These are phyloP conservation scores for Polypedilum vanderplanki DNA, from an alignment of 1,140 invertebrate genomes.

Conservation along the genomic window DNA sequence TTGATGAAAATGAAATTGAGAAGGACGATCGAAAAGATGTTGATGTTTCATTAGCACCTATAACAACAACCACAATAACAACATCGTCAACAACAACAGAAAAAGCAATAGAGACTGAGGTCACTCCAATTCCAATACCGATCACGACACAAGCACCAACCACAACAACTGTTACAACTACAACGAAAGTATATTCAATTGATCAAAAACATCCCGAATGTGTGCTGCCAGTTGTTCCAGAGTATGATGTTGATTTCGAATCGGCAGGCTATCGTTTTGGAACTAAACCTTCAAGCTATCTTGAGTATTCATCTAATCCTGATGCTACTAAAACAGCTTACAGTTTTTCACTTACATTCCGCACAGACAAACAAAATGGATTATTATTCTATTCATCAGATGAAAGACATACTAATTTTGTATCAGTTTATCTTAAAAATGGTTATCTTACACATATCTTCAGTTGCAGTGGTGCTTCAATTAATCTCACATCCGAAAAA, in stretches of 20 bases:
- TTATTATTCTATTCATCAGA: conserved; percentile 75
- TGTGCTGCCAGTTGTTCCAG: conserved; percentile 45
- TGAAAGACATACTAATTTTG: conserved; percentile 60
- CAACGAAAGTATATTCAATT: conserved; percentile 31
- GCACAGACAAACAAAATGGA: conserved; percentile 69
- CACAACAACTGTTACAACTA: conserved; percentile 32
- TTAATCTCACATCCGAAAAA: conserved; percentile 48
- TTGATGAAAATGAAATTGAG: conserved; percentile 36
- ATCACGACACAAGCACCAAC: conserved; percentile 31
- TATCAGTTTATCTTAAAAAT: conserved; percentile 72
- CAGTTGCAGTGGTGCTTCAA: conserved; percentile 64
- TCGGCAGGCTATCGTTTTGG: conserved; percentile 47
- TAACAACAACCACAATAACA: conserved; percentile 22
- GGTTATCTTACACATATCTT: conserved; percentile 67
- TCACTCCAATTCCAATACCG: conserved; percentile 25
- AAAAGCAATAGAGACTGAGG: conserved; percentile 28
- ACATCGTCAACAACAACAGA: conserved; percentile 30
- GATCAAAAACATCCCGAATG: conserved; percentile 43
- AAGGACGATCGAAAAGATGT: conserved; percentile 33
- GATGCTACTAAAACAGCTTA: conserved; percentile 57
- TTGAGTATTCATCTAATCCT: conserved; percentile 59
- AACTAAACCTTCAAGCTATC: conserved; percentile 59
- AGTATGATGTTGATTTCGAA: conserved; percentile 38
- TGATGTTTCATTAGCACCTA: conserved; percentile 30
- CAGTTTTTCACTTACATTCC: conserved; percentile 74